A percentile compares a stretch with the other conserved stretches of the same genome.
Evolutionary conservation across 2,888 invertebrate species (phyloP).

Genomic region (Yponomeuta evonymella): DNA sequence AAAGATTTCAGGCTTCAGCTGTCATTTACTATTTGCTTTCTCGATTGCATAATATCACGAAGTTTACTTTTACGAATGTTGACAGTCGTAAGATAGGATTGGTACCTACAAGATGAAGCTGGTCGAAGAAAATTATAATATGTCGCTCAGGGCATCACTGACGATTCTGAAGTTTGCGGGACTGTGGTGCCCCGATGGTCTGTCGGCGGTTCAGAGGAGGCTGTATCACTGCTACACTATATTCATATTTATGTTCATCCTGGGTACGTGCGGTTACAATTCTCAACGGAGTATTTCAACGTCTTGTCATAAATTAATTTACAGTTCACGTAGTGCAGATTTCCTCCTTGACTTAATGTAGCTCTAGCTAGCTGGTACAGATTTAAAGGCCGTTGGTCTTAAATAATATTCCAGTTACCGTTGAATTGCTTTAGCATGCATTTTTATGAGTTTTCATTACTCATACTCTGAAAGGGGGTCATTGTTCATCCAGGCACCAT

Average conservation of each 20-base stretch:
- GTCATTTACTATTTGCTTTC: too few species aligned
- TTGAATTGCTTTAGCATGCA: not conserved
- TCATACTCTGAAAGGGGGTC: too few species aligned
- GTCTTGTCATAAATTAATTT: not conserved
- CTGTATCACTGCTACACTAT: conserved; percentile 32
- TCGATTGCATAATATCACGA: too few species aligned
- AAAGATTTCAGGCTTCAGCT: too few species aligned
- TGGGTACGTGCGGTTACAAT: conserved; percentile 42
- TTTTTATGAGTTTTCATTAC: not conserved
- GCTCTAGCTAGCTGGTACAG: not conserved
- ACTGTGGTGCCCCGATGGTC: conserved; percentile 50
- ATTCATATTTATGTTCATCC: conserved; percentile 51
- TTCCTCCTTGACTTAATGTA: not conserved
- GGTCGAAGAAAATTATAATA: conserved; percentile 43
- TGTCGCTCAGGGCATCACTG: conserved; percentile 47
- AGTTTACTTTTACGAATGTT: too few species aligned
- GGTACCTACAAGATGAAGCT: conserved; percentile 35
- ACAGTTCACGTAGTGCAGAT: not conserved
- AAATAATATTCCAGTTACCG: too few species aligned
- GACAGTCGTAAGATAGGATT: too few species aligned
- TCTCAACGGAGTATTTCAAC: not conserved
- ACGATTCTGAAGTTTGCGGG: conserved; percentile 49
- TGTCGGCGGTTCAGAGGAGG: conserved; percentile 29
- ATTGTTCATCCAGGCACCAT: too few species aligned
- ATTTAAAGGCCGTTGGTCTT: not conserved